Base-by-base conservation (phyloP, 2,113 vertebrate species). In the Sinocyclocheilus grahami region DNA sequence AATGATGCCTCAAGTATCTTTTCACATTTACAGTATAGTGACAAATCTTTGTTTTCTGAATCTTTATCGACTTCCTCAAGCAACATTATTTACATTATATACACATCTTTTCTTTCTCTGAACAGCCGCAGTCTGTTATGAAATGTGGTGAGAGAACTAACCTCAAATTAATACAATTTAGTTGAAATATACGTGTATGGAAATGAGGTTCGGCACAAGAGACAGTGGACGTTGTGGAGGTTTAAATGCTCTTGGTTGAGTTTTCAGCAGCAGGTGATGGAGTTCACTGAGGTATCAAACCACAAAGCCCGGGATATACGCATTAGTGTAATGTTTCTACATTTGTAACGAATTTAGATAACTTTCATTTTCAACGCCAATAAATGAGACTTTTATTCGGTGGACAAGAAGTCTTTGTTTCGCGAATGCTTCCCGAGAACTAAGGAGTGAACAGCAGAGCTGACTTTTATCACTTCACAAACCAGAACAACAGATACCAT, bases 361-460 rank as follows among this genome's bases (percentile, higher is more conserved):
- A 55, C 48, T 58, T 65, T 24, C 13, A 18, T 46, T 42, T 81
- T 46, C 37, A 46, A 65, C 10, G 33, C 13, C 60, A 42, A 24
- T 78, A 46, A 65, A 27, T 65, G 5, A 24, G 58, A 27, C 55
- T 62, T 79, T 22, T 13, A 9, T 27, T 53, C 75, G 20, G 37
- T 74, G 71, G 48, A 30, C 58, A 6, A 16, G 5, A 81, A 42
- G 78, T 65, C n/a, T 81, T 62, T 79, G 30, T 58, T 79, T 77
- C 5, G n/a, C 75, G 3, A 77, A 77, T 77, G 74, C 33, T 75
- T 75, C 33, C 39, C 46, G 18, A 75, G n/a, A 48, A 75, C 71
- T 76, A 75, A 48, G 14, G n/a, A 42, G 42, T 24, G 16, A 46
- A 76, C 46, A 42, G 13, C 3, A 33, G 5, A 27, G n/a, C 12